Conservation (phyloP, 2,888 invertebrate species). For the Hypomecis atomaria region DNA sequence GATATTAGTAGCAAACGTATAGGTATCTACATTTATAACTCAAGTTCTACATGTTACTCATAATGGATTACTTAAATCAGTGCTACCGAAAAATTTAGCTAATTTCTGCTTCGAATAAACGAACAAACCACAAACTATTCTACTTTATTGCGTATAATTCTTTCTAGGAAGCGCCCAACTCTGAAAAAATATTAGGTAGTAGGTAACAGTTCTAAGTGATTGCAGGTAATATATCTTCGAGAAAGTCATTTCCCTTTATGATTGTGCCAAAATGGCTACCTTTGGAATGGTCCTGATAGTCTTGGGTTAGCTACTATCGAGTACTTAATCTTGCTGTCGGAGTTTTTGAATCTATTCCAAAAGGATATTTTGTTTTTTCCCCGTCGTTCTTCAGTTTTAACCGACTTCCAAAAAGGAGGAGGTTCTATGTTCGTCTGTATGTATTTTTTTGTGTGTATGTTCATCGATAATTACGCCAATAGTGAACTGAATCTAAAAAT, state of each 20-base stretch:
- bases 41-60: no score
- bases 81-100: no score
- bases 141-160: slow-evolving; percentile 14
- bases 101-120: background rate
- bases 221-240: slow-evolving; percentile 23
- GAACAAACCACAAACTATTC: background rate
- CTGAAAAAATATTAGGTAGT: slow-evolving; percentile 20
- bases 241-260: slow-evolving; percentile 24
- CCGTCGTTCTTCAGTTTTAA: no score
- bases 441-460: no score
- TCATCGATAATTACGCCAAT: no score
- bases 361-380: no score
- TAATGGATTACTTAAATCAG: no score
- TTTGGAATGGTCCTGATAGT: slow-evolving; percentile 11
- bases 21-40: no score
- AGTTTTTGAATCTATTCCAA: background rate
- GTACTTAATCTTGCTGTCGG: background rate
- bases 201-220: slow-evolving; percentile 24
- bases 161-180: slow-evolving; percentile 11
- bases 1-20: no score
- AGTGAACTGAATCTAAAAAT: no score
- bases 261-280: slow-evolving; percentile 17
- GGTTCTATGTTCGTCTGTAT: no score
- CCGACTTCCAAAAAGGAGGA: no score
- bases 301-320: background rate